Evolutionary conservation across 2,797 vertebrate genomes (phyloP), one percentile per base, ranked within the genome.

Genomic region (Danio choprae): DNA sequence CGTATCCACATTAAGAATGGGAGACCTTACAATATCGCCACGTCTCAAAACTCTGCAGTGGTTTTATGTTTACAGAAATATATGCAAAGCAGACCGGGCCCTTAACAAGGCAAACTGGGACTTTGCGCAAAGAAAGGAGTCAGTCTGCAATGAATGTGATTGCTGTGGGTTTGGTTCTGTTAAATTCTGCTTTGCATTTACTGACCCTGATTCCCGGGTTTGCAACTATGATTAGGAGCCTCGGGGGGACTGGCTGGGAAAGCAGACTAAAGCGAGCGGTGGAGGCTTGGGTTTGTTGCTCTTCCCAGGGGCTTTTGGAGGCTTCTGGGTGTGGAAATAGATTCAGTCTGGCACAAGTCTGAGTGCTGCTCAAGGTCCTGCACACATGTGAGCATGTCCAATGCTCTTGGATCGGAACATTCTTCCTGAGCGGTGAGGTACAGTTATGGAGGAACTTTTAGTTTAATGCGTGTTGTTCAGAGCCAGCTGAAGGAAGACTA

Each of bases 191-290:
- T 84, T 84, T 83, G 86, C 86, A 86, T 91, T 90, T 87, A 81
- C 88, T 92, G 87, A 91, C 89, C 89, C 87, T 87, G 81, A 90
- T 92, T 91, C 88, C 60, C 77, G 68, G 82, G 83, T 90, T 88
- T 89, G 87, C 77, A 80, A 90, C 90, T 88, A 87, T 91, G 91
- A 92, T 92, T 89, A 90, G 74, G 85, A 83, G 87, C 89, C 91
- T 89, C 87, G 20, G 53, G 74, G 88, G 91, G 89, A 84, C 53
- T 48, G 82, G 84, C 84, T 90, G 81, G 80, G 82, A 29, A 90
- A 88, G 88, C 86, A 79, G 82, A 81, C 80, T 87, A 87, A 84
- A 88, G 84, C 75, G 80, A 81, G 81, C 81, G 80, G 87, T 81
- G 74, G 76, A 85, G 79, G 72, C 82, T 89, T 83, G 74, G 84